Evolutionary conservation across 1,140 invertebrate genomes (phyloP).

Genomic region (Gonioctena quinquepunctata): DNA sequence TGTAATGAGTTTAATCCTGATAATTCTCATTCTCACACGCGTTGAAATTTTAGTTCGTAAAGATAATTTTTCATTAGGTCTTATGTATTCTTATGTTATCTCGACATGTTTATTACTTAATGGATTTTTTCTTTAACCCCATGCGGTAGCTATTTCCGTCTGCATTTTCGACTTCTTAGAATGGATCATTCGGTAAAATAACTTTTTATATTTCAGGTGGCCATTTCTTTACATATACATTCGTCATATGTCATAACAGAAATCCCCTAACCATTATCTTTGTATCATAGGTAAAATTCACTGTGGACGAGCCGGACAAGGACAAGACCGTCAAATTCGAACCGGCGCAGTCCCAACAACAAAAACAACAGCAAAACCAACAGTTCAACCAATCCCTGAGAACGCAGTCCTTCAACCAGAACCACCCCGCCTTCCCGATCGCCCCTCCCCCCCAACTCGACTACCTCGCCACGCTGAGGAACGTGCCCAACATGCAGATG

Average conservation of each 20-base stretch:
- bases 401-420: slow-evolving; percentile 39
- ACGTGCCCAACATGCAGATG: slow-evolving; percentile 27
- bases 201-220: no score
- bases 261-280: neutral
- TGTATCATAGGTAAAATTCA: slow-evolving; percentile 46
- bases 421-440: slow-evolving; percentile 29
- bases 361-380: slow-evolving; percentile 16
- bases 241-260: no score
- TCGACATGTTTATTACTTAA: neutral
- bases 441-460: slow-evolving; percentile 24
- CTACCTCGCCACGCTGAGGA: slow-evolving; percentile 33
- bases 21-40: no score
- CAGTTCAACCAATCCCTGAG: slow-evolving; percentile 23
- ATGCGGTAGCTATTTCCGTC: no score
- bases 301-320: slow-evolving; percentile 36
- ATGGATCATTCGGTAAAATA: no score
- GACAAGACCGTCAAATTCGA: slow-evolving; percentile 39
- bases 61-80: no score
- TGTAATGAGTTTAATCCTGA: no score
- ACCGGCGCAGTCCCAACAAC: neutral
- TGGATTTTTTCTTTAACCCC: no score
- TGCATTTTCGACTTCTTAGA: no score
- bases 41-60: no score
- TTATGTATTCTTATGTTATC: no score
- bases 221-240: no score